Evolutionary conservation across 1,140 invertebrate genomes (phyloP).

Genomic region (Trichonephila clavipes): DNA sequence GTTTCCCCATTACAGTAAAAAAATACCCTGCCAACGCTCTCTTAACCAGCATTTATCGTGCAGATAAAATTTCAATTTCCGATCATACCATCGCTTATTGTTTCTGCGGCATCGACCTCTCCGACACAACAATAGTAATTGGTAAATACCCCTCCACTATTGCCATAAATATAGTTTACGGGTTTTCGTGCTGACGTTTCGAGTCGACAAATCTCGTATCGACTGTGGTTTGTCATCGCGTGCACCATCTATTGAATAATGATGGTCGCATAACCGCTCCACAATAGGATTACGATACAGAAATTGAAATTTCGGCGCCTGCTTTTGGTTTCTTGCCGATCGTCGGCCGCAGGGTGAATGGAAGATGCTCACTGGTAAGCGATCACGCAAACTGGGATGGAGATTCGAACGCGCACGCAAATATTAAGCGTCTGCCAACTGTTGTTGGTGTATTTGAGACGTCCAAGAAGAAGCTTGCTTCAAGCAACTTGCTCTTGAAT

Average conservation of each 20-base stretch:
- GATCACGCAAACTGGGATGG: not conserved
- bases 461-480: not conserved
- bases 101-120: not conserved
- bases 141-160: not conserved
- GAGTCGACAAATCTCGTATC: slow-evolving; percentile 19
- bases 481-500: too few relatives aligned
- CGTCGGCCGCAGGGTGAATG: slow-evolving; percentile 12
- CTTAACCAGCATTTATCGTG: too few relatives aligned
- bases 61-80: too few relatives aligned
- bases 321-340: slow-evolving; percentile 35
- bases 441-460: too few relatives aligned
- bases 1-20: too few relatives aligned
- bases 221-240: slow-evolving; percentile 39
- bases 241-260: not conserved
- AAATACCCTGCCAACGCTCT: too few relatives aligned
- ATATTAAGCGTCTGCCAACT: not conserved
- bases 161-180: not conserved
- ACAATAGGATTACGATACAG: slow-evolving; percentile 47
- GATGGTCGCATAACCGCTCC: not conserved
- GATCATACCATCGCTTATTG: too few relatives aligned
- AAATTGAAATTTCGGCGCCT: slow-evolving; percentile 50
- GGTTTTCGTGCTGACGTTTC: slow-evolving; percentile 6
- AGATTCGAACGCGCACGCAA: slow-evolving; percentile 22
- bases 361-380: not conserved
- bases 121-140: slow-evolving; percentile 12